Base-by-base conservation (phyloP, 2,888 invertebrate genomes). In the Pollenia labialis region DNA sequence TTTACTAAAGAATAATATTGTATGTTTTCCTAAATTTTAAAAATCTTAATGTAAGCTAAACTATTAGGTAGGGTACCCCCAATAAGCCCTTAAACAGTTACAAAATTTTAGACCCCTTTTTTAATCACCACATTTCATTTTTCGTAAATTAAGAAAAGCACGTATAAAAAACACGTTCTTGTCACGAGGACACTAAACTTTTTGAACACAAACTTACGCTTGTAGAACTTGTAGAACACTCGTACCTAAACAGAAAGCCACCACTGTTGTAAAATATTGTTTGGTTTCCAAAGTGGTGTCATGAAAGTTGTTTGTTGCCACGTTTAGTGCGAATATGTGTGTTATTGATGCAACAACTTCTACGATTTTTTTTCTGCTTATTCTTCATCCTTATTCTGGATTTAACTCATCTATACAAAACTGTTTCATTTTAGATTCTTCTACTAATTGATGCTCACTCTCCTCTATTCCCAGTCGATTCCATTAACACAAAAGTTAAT, bases 301-400 rank as follows among this genome's bases (percentile, higher is more conserved):
- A 75, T 76, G 60, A 76, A 82, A 54, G 46, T 82, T 82, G 81
- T 81, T 75, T 74, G 32, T 18, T 66, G 58, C 46, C 64, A 46
- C 18, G 56, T 46, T 50, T 48, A 52, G 7, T 52, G 14, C 16
- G 11, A 40, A 7, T 32, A 32, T 18, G 11, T 44, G 14, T 32
- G n/a, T 56, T 42, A 64, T 40, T 64, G 40, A 60, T 87, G 85
- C 85, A 85, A 80, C 82, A 81, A 83, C 81, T 83, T 81, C 32
- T 48, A 7, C n/a, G 0, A 16, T 14, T 46, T 44, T 44, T 16
- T 74, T 80, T 58, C 71, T 77, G 77, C 72, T 83, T 83, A 66
- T 81, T 68, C 56, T 74, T 62, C 4, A 50, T 75, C 4, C 40
- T 58, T 62, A 40, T 60, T 6, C 46, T 64, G 46, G 64, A 7